Conservation (phyloP, 2,797 vertebrate genomes). For the Ateles fusciceps region DNA sequence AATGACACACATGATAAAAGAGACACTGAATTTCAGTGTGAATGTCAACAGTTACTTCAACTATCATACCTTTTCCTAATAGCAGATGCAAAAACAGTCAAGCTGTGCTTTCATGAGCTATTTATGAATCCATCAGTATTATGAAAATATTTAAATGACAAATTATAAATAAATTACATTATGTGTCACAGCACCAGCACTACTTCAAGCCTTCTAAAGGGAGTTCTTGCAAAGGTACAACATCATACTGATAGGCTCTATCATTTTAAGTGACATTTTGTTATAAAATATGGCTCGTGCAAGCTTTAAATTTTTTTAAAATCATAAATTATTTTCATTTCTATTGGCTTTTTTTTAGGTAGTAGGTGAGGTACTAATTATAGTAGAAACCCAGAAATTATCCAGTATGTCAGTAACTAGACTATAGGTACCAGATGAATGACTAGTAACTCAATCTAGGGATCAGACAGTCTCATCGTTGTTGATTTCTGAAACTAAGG, state of each 20-base stretch:
- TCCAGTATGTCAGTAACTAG: background rate
- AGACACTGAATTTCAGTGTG: background rate
- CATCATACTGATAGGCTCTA: background rate
- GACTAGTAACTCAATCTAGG: background rate
- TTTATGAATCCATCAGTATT: slow-evolving; percentile 11
- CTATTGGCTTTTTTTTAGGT: background rate
- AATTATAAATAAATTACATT: background rate
- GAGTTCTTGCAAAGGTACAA: background rate
- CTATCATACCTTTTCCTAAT: background rate
- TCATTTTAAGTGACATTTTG: slow-evolving; percentile 2
- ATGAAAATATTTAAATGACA: slow-evolving; percentile 18
- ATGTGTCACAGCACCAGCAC: background rate
- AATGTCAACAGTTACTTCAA: background rate
- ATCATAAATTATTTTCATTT: slow-evolving; percentile 1
- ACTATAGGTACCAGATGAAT: background rate
- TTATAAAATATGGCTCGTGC: background rate
- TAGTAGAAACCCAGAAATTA: background rate
- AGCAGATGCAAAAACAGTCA: slow-evolving; percentile 34
- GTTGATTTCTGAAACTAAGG: background rate
- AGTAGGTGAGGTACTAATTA: background rate
- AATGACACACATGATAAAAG: background rate
- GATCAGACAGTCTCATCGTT: background rate
- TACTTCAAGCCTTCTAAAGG: background rate
- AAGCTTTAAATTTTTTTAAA: background rate
- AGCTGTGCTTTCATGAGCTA: background rate